These are phyloP conservation scores for Ips typographus DNA, from an alignment of 1,140 invertebrate genomes.

Conservation along the genomic window DNA sequence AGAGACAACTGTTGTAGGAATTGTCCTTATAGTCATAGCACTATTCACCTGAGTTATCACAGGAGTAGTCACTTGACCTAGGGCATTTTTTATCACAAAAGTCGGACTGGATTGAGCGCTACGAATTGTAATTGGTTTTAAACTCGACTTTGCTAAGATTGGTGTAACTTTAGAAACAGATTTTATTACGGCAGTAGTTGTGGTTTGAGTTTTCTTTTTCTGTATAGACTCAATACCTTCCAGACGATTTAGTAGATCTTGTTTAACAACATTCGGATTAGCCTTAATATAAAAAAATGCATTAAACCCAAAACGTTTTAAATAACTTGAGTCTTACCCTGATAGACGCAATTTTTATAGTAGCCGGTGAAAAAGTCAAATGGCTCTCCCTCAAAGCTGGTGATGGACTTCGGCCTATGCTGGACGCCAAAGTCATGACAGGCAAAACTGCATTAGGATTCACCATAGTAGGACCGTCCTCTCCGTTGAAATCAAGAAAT, in stretches of 20 bases:
- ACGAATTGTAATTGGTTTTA: constrained; percentile 40
- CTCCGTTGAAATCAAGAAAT: constrained; percentile 69
- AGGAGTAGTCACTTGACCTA: constrained; percentile 40
- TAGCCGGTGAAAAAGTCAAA: constrained; percentile 64
- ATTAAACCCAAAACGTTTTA: constrained; percentile 5
- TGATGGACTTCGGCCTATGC: constrained; percentile 51
- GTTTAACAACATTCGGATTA: constrained; percentile 42
- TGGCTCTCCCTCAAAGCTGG: constrained; percentile 62
- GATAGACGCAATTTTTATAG: constrained; percentile 22
- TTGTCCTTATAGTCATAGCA: constrained; percentile 43
- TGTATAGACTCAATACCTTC: constrained; percentile 50
- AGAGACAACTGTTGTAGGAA: constrained; percentile 22
- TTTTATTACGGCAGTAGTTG: constrained; percentile 35
- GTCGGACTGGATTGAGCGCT: constrained; percentile 10
- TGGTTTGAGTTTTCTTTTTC: constrained; percentile 47
- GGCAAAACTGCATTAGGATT: constrained; percentile 76
- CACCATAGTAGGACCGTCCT: constrained; percentile 73
- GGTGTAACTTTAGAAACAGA: constrained; percentile 49
- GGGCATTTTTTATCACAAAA: constrained; percentile 27
- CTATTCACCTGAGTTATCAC: constrained; percentile 46
- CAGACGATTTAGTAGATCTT: constrained; percentile 48
- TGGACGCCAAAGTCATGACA: constrained; percentile 49
- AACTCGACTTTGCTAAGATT: constrained; percentile 43
- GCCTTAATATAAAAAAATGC: constrained; percentile 21
- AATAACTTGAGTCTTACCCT: constrained; percentile 10